Evolutionary conservation across 1,140 invertebrate species (phyloP).

Genomic region (Mizuhopecten yessoensis): DNA sequence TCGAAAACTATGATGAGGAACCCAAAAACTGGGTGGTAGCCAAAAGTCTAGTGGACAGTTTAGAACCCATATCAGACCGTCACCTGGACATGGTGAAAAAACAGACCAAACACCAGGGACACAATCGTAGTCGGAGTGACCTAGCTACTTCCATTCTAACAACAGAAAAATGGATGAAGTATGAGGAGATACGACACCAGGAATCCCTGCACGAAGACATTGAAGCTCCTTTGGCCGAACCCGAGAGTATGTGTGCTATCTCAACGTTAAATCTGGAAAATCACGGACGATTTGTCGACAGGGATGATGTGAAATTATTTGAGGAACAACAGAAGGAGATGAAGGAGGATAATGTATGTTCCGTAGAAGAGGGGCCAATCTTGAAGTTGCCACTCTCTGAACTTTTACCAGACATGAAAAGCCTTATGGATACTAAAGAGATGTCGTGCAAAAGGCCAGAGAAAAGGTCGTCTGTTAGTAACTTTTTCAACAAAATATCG

Average conservation of each 20-base stretch:
- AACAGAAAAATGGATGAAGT: constrained; percentile 72
- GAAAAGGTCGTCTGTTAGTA: constrained; percentile 67
- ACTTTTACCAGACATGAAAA: constrained; percentile 30
- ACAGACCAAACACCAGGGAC: constrained; percentile 49
- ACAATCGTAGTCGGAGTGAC: constrained; percentile 76
- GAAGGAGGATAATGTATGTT: constrained; percentile 45
- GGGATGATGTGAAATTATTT: constrained; percentile 59
- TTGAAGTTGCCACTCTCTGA: constrained; percentile 53
- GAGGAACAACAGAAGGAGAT: constrained; percentile 55
- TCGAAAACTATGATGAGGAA: constrained; percentile 14
- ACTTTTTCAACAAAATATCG: constrained; percentile 73
- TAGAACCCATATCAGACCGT: not conserved
- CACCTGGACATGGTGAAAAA: constrained; percentile 22
- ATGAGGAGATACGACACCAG: constrained; percentile 65
- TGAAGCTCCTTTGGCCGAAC: constrained; percentile 68
- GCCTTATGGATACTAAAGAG: not conserved
- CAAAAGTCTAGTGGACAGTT: not conserved
- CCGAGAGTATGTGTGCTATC: constrained; percentile 71
- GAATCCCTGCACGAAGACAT: constrained; percentile 46
- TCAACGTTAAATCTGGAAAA: constrained; percentile 74
- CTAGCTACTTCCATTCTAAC: constrained; percentile 67
- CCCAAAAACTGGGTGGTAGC: not conserved
- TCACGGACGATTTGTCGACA: constrained; percentile 58
- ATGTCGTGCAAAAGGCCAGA: constrained; percentile 60
- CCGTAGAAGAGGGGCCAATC: constrained; percentile 61